Evolutionary conservation across 2,797 vertebrate species (phyloP), one percentile per base, ranked within the genome.

Genomic region (Cossypha dichroa): DNA sequence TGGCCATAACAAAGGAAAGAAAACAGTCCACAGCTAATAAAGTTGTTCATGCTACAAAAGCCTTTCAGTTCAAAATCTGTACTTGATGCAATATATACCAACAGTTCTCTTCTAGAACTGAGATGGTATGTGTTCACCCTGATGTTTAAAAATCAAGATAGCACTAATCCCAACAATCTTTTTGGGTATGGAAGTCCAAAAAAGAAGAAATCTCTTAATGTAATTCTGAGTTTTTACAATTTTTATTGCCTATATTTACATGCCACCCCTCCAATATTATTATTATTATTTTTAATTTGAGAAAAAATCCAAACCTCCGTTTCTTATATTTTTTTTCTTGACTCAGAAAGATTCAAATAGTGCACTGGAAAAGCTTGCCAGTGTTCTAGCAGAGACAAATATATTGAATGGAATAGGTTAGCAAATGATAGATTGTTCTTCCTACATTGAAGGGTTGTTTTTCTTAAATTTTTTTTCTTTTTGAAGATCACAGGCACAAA

Each of bases 211-310:
- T 68, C 34, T 23, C 25, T 81, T 77, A 49, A 33, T 34, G 23
- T 40, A 55, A 69, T 77, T 7, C 22, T 25, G 25, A 77, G 5
- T 4, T 92, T 77, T 68, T 33, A 40, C 14, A 23, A 21, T 40
- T 90, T 84, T 45, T 63, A 49, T 49, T 81, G 18, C 21, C 22
- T 78, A 8, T 15, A 76, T 75, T 84, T 68, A 59, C 13, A 13
- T 12, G 5, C 15, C 7, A 15, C 10, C 1, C 5, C 4, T 2
- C 5, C 4, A 3, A 3, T 15, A 23, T 7, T 36, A 7, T 21
- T 45, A 34, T 34, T 7, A 13, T 11, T 56, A 36, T 75, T 78
- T 49, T 43, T 21, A 25, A 48, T 29, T 14, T 49, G 11, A 62
- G 93, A 83, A 79, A 79, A 77, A 17, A 2, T 4, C 10, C 4